Evolutionary conservation across 2,113 vertebrate species (phyloP).

Genomic region (Pyxicephalus adspersus): DNA sequence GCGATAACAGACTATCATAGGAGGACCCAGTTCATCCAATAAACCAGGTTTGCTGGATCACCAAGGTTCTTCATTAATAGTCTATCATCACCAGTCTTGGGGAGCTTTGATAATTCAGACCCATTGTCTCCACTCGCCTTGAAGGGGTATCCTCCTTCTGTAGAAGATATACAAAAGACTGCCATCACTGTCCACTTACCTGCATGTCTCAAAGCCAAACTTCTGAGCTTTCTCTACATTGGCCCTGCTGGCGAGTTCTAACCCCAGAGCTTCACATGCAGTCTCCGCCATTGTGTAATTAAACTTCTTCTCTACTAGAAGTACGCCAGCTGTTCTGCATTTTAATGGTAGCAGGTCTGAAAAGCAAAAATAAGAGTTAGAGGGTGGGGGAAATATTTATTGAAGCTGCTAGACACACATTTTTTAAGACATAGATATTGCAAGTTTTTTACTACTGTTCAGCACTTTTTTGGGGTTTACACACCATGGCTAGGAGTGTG

Average conservation of each 20-base stretch:
- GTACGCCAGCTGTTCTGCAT: constrained; percentile 78
- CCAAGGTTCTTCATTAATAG: too few relatives aligned
- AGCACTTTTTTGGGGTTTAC: too few relatives aligned
- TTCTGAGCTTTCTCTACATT: constrained; percentile 75
- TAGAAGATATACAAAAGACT: not conserved
- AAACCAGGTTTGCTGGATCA: too few relatives aligned
- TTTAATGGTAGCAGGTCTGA: constrained; percentile 64
- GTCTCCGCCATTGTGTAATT: constrained; percentile 75
- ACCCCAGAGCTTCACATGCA: constrained; percentile 72
- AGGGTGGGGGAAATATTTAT: not conserved
- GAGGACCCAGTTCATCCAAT: too few relatives aligned
- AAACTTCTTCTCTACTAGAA: constrained; percentile 67
- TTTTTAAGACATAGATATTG: too few relatives aligned
- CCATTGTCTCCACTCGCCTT: not conserved
- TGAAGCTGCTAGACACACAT: too few relatives aligned
- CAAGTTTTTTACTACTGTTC: too few relatives aligned
- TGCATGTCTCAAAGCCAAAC: constrained; percentile 87
- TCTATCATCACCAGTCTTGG: too few relatives aligned
- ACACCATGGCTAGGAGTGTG: too few relatives aligned
- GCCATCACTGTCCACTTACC: constrained; percentile 65
- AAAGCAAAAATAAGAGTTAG: constrained; percentile 50
- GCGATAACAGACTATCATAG: too few relatives aligned
- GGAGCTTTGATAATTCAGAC: too few relatives aligned
- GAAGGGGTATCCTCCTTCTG: not conserved
- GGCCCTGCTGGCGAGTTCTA: constrained; percentile 75